A percentile compares a stretch with the other conserved stretches of the same genome.
Conservation (phyloP, 2,888 invertebrate species). For the Drosophila tripunctata region DNA sequence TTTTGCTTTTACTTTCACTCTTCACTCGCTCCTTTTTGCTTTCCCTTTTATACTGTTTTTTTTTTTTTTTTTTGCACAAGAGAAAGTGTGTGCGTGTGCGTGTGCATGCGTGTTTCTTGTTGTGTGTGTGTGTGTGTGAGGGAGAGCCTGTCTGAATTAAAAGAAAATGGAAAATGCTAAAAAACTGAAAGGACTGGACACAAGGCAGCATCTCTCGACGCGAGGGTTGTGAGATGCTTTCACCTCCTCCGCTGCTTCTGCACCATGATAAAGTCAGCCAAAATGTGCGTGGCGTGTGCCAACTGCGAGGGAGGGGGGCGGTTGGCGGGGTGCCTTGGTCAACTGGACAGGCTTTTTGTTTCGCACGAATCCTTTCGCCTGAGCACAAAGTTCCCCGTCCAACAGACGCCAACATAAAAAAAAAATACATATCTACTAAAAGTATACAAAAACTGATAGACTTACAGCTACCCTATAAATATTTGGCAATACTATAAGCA, state of each 20-base stretch:
- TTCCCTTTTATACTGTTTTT: conserved; percentile 21
- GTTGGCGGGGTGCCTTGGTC: conserved; percentile 45
- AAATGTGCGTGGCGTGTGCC: conserved; percentile 70
- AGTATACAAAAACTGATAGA: conserved; percentile 5
- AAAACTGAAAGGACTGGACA: conserved; percentile 60
- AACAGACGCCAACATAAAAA: conserved; percentile 34
- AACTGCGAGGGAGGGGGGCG: conserved; percentile 6
- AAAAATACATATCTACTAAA: not conserved
- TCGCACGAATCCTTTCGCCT: conserved; percentile 75
- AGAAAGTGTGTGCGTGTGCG: conserved; percentile 53
- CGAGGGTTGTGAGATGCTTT: conserved; percentile 37
- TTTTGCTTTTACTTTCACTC: conserved; percentile 65
- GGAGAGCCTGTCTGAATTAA: conserved; percentile 62
- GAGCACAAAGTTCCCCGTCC: conserved; percentile 18
- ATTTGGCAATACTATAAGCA: too few species aligned
- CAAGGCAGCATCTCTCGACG: conserved; percentile 24
- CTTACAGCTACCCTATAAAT: too few species aligned
- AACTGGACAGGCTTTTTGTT: conserved; percentile 69
- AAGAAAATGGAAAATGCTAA: conserved; percentile 80
- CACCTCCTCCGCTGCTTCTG: conserved; percentile 15
- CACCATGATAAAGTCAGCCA: conserved; percentile 73
- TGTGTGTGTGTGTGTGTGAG: conserved; percentile 21
- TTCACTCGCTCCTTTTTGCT: conserved; percentile 8
- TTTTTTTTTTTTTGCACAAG: conserved; percentile 61
- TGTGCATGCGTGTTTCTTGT: conserved; percentile 24